phyloP scores from a whole-genome alignment of 2,797 vertebrate genomes.

The Tapirus indicus region DNA sequence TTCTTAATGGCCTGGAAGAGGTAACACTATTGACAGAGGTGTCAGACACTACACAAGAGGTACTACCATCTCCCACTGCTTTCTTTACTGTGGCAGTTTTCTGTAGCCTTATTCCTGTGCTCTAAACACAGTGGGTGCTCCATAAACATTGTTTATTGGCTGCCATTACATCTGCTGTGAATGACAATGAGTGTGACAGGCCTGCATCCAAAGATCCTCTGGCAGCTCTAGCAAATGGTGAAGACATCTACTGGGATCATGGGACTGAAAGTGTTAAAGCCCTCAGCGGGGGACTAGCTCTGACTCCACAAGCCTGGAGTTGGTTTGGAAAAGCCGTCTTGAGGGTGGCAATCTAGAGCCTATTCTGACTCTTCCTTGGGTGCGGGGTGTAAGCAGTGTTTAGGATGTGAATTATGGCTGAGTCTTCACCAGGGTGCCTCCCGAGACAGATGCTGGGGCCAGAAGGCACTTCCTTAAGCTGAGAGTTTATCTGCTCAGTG shows the following conservation, averaged over 20 bases:
- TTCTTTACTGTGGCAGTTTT: neutral
- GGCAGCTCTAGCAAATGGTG: neutral
- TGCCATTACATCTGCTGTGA: conserved; percentile 48
- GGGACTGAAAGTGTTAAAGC: neutral
- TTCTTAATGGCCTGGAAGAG: conserved; percentile 12
- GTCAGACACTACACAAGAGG: neutral
- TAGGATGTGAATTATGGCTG: neutral
- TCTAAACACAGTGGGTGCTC: conserved; percentile 36
- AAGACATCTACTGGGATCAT: neutral
- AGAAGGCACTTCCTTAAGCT: conserved; percentile 34
- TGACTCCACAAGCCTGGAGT: neutral
- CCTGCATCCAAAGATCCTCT: neutral
- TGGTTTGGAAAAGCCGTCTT: conserved; percentile 1
- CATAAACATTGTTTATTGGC: conserved; percentile 21
- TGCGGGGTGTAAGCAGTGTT: neutral
- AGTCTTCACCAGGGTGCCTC: neutral
- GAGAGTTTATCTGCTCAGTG: neutral
- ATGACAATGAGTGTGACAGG: neutral
- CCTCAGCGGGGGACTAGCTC: neutral
- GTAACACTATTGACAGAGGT: neutral
- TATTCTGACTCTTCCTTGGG: neutral
- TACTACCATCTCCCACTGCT: neutral
- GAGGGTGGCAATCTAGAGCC: neutral
- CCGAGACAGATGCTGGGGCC: neutral
- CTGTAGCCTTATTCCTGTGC: neutral